phyloP scores from a whole-genome alignment of 2,797 vertebrate species.

The Okamejei kenojei region DNA sequence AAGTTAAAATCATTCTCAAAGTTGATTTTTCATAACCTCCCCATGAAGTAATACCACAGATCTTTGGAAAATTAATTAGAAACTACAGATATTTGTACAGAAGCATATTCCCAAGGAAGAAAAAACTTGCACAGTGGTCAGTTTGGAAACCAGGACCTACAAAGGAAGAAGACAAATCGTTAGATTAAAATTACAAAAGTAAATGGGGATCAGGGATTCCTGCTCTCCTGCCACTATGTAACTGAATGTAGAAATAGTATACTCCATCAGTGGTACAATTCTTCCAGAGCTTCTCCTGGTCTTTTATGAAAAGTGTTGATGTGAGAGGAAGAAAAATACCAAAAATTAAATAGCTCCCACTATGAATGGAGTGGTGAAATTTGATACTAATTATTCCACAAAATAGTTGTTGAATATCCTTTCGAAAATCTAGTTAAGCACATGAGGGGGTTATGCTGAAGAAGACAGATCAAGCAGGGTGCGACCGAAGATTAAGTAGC shows the following conservation, averaged over 20 bases:
- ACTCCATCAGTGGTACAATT: neutral
- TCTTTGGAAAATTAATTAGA: neutral
- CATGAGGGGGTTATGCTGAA: no score
- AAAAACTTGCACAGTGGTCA: conserved; percentile 25
- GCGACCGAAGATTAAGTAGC: no score
- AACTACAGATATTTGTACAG: conserved; percentile 26
- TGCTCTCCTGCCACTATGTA: neutral
- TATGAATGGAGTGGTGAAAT: no score
- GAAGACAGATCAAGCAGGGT: no score
- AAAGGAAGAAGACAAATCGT: neutral
- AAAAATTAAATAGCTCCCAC: no score
- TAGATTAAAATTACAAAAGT: neutral
- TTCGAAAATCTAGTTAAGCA: no score
- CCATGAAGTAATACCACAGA: neutral
- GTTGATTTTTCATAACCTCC: neutral
- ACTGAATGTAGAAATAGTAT: neutral
- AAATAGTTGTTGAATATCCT: no score
- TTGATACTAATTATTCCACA: no score
- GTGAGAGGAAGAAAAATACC: no score
- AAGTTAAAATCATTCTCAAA: neutral
- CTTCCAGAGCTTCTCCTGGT: neutral
- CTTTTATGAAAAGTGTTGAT: neutral
- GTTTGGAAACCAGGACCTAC: conserved; percentile 15
- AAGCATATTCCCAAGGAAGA: conserved; percentile 19
- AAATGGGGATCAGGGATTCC: neutral